Conservation (phyloP, 2,113 vertebrate species). For the Menura novaehollandiae region DNA sequence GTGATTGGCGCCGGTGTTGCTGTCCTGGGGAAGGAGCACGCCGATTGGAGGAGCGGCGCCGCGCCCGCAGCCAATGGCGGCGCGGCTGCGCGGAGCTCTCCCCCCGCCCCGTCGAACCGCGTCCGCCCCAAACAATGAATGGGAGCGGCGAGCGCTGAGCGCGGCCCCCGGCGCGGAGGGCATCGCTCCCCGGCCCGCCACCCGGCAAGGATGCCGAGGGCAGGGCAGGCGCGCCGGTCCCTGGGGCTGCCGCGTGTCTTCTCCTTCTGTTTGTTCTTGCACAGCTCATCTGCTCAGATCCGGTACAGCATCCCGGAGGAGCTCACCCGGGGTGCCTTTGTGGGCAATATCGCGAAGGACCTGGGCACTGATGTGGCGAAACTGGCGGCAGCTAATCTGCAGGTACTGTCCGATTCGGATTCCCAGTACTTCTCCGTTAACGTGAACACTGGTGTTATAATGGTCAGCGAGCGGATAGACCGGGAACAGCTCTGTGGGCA, state of each 20-base stretch:
- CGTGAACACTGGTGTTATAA: constrained; percentile 60
- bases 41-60: constrained; percentile 50
- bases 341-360: constrained; percentile 82
- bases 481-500: constrained; percentile 74
- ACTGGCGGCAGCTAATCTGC: constrained; percentile 78
- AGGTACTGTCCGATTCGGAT: constrained; percentile 80
- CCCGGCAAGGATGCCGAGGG: constrained; percentile 71
- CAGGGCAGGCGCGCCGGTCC: constrained; percentile 66
- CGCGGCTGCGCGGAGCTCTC: constrained; percentile 9
- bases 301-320: constrained; percentile 76
- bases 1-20: constrained; percentile 63
- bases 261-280: constrained; percentile 79
- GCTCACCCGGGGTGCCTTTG: constrained; percentile 70
- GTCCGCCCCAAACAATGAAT: constrained; percentile 69
- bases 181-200: constrained; percentile 43
- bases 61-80: constrained; percentile 47
- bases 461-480: constrained; percentile 71
- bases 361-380: constrained; percentile 81
- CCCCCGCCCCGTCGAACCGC: constrained; percentile 12
- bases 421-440: constrained; percentile 81
- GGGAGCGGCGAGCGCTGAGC: constrained; percentile 63
- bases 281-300: constrained; percentile 73
- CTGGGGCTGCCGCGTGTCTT: constrained; percentile 77
- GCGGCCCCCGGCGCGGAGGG: constrained; percentile 46
- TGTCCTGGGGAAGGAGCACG: constrained; percentile 25